A percentile compares a stretch with the other conserved stretches of the same genome.
Evolutionary conservation across 2,797 vertebrate species (phyloP).

Genomic region (Ceryle rudis): DNA sequence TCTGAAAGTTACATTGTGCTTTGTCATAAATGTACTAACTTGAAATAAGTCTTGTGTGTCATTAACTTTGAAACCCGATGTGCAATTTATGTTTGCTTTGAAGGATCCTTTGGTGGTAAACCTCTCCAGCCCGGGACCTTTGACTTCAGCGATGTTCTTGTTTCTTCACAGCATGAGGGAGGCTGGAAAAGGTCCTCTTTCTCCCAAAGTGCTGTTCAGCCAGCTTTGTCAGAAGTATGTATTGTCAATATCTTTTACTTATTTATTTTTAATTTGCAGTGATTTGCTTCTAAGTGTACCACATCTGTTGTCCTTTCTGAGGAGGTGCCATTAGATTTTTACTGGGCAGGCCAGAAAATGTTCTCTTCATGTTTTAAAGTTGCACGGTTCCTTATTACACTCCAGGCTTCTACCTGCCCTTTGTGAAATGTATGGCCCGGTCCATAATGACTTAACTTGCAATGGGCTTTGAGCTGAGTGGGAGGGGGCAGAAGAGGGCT

Average conservation of each 20-base stretch:
- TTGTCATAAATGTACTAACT: background rate
- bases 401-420: background rate
- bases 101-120: slow-evolving; percentile 88
- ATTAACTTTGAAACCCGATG: slow-evolving; percentile 48
- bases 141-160: slow-evolving; percentile 95
- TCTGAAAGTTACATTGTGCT: background rate
- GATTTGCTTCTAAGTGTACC: background rate
- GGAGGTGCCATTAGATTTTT: background rate
- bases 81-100: slow-evolving; percentile 52
- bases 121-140: slow-evolving; percentile 89
- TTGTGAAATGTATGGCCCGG: background rate
- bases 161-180: slow-evolving; percentile 97
- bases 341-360: background rate
- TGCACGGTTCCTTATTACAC: background rate
- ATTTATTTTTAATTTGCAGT: background rate
- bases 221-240: slow-evolving; percentile 98
- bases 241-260: background rate
- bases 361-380: background rate
- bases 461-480: background rate
- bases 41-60: background rate
- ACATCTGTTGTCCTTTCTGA: background rate
- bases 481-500: background rate
- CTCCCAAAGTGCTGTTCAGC: slow-evolving; percentile 95
- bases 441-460: background rate
- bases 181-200: slow-evolving; percentile 90